These are phyloP conservation scores for Linyphia triangularis DNA, from an alignment of 2,888 invertebrate species.

Conservation along the genomic window DNA sequence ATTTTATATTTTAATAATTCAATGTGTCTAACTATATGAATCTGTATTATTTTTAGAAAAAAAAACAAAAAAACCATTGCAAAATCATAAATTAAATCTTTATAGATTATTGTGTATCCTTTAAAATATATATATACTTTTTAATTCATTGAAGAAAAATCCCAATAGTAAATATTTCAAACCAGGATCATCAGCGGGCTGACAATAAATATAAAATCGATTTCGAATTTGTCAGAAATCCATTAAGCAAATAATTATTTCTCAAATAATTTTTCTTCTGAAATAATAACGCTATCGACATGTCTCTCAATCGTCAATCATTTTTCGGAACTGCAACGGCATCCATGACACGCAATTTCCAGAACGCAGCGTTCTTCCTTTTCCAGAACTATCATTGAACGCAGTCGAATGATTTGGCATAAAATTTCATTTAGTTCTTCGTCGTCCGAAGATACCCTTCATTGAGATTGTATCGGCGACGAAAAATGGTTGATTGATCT, in stretches of 20 bases:
- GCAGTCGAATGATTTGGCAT: slow-evolving; percentile 39
- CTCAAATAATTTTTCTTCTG: slow-evolving; percentile 20
- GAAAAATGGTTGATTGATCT: slow-evolving; percentile 60
- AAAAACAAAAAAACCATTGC: too few species aligned
- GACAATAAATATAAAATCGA: not conserved
- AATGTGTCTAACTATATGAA: too few species aligned
- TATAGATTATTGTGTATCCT: too few species aligned
- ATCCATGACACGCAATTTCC: not conserved
- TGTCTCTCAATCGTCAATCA: slow-evolving; percentile 28
- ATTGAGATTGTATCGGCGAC: slow-evolving; percentile 31
- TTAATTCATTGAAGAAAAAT: too few species aligned
- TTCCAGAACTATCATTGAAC: slow-evolving; percentile 18
- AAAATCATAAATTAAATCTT: too few species aligned
- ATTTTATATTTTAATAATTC: too few species aligned
- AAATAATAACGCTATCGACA: slow-evolving; percentile 47
- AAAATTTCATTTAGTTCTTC: slow-evolving; percentile 47
- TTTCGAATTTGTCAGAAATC: not conserved
- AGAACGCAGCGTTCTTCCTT: slow-evolving; percentile 2
- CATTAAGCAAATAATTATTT: slow-evolving; percentile 22
- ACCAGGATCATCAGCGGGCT: not conserved
- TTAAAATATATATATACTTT: too few species aligned
- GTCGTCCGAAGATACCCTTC: not conserved
- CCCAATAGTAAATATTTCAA: not conserved
- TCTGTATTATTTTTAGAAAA: too few species aligned
- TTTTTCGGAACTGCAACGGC: not conserved